Base-by-base conservation (phyloP, 2,797 vertebrate genomes). In the Gobio occitaniae region DNA sequence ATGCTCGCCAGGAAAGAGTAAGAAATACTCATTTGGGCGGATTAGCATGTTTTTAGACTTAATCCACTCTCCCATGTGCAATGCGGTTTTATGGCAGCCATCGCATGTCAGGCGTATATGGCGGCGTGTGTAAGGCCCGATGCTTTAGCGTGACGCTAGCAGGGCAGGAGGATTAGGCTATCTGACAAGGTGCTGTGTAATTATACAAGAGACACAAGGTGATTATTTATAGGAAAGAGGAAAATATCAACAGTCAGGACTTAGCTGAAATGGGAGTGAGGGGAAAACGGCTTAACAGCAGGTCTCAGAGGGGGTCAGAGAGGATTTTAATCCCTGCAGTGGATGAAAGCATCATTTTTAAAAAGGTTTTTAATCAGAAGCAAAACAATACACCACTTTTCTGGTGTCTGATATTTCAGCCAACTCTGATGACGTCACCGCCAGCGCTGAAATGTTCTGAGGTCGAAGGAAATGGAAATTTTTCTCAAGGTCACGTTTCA, bases 361-460 rank as follows among this genome's bases (percentile, higher is more conserved):
- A 88, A 92, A 91, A 91, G 90, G 75, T 84, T 90, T 89, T 89
- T 88, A 85, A 90, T 89, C 84, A 88, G 87, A 90, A 89, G 71
- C 48, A 88, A 90, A 90, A 85, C 77, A 81, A 77, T 90, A 89
- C 87, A 88, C 32, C 61, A 76, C 86, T 85, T 88, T 85, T 86
- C 85, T 88, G 66, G 68, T 66, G 17, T 29, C 48, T 56, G 72
- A 82, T 82, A 82, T 82, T 78, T 82, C 74, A 56, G 56, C 47
- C 7, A 19, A 29, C 44, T 25, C n/a, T n/a, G 15, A 29, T 65
- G 48, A 66, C n/a, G 2, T 78, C 74, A 54, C 38, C 12, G 25
- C 13, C 69, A 47, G 59, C 9, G 1, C 25, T 56, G 17, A 78
- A 81, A 85, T 52, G 84, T 56, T 66, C 79, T 75, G 50, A 41